Conservation (phyloP, 92 coral and sea anemone species). For the Phenganax stokvisi region DNA sequence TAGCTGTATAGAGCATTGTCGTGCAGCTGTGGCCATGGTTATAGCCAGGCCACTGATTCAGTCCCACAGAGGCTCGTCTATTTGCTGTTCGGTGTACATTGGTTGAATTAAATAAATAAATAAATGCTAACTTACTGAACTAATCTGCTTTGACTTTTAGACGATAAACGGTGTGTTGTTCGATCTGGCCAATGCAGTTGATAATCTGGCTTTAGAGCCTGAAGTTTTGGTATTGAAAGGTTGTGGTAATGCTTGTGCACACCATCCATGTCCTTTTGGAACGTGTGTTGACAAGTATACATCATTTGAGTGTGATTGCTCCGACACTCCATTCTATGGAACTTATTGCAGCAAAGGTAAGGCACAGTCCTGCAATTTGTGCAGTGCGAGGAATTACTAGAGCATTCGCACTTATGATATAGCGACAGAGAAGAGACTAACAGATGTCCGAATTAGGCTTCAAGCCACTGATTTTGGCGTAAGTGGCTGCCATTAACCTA, state of each 20-base stretch:
- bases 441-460: too few species aligned
- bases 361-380: too few species aligned
- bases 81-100: background rate
- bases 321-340: conserved; percentile 22
- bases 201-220: conserved; percentile 27
- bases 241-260: conserved; percentile 29
- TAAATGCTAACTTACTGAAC: too few species aligned
- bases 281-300: conserved; percentile 25
- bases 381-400: too few species aligned
- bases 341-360: conserved; percentile 30
- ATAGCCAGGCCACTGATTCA: too few species aligned
- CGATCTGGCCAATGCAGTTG: conserved; percentile 29
- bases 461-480: too few species aligned
- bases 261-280: conserved; percentile 24
- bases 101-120: too few species aligned
- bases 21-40: too few species aligned
- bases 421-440: too few species aligned
- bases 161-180: conserved; percentile 26
- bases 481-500: too few species aligned
- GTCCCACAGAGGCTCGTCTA: background rate
- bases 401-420: too few species aligned
- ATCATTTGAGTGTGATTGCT: conserved; percentile 18
- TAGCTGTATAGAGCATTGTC: too few species aligned
- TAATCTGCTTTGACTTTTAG: background rate
- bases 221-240: conserved; percentile 25